Base-by-base conservation (phyloP, 2,113 vertebrate species). In the Hydrolagus affinis region DNA sequence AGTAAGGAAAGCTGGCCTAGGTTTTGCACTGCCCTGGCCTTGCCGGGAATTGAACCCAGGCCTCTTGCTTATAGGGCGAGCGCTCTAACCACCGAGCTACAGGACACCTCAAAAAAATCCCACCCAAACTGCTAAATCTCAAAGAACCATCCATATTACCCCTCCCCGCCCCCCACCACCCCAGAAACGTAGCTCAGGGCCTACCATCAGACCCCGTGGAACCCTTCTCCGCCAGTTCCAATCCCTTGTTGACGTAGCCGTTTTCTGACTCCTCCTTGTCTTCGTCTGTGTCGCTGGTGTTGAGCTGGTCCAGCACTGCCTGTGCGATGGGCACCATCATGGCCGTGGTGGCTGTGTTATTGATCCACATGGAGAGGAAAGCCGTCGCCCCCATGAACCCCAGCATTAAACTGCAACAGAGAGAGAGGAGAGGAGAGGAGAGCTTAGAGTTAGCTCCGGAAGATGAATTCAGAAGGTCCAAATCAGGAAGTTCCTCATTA, bases 301-400 rank as follows among this genome's bases (percentile, higher is more conserved):
- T 57, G 74, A n/a, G 4, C 32, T 56, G 21, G 25, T 4, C 76
- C 12, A 23, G 60, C 17, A 57, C 56, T 59, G 15, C 9, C 11
- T 44, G 32, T 0, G 94, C 90, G 0, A 99, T 99, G 86, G 97
- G 97, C 59, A 98, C 83, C 97, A 99, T 98, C 97, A 99, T 98
- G 91, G 97, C 97, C 0, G 96, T 94, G 76, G 96, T 96, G 89
- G 97, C 97, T 0, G 96, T 96, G 89, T 99, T 98, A 91, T 96
- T 98, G 90, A 98, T 97, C 97, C 97, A 98, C 97, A 99, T 99
- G 1, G 97, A 99, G 86, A 99, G 92, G 92, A 99, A 97, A 23
- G 96, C 91, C 0, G 97, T 96, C 87, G 96, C 94, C 0, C 70
- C 0, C 97, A 99, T 99, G 93, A 99, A 98, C 4, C 97, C 97